Base-by-base conservation (phyloP, 2,797 vertebrate species). In the Peromyscus eremicus region DNA sequence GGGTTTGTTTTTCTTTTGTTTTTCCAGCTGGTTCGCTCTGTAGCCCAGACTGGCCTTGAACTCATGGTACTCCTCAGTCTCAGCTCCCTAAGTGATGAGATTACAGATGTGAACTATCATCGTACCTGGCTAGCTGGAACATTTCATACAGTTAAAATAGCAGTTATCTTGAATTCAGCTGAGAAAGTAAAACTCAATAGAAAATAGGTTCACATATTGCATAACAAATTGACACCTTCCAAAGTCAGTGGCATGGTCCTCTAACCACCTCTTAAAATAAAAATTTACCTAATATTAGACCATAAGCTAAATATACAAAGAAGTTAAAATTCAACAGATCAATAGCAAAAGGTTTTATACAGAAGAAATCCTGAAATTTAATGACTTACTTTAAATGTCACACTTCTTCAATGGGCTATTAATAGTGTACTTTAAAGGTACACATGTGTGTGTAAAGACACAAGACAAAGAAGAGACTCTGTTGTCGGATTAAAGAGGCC, bases 181-280 rank as follows among this genome's bases (percentile, higher is more conserved):
- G 40, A 92, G n/a, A 89, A 95, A 92, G n/a, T 81, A 91, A 97
- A 94, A 94, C 79, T 89, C 62, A 87, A 57, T 64, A 73, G 83
- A 94, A 97, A 94, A n/a, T 84, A 92, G 73, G 34, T 91, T 86
- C 64, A 92, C 19, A 49, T 73, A 97, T 94, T 81, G 90, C 8
- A 79, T 84, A 57, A 89, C 62, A 94, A 96, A 94, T 27, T 83
- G 57, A 83, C 77, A 87, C 43, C n/a, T 77, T 94, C 60, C 64
- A 77, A 91, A 96, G 75, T 95, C 43, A 93, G 71, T 32, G 23
- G 29, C 76, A 75, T 52, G 40, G 57, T 93, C 57, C 70, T 79
- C 80, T 92, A 94, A 95, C 32, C 93, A 95, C 89, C 92, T 77
- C 81, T 86, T 95, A 97, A 94, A 87, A 93, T 34, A 16, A 97